Base-by-base conservation (phyloP, 2,113 vertebrate species). In the Canis aureus region DNA sequence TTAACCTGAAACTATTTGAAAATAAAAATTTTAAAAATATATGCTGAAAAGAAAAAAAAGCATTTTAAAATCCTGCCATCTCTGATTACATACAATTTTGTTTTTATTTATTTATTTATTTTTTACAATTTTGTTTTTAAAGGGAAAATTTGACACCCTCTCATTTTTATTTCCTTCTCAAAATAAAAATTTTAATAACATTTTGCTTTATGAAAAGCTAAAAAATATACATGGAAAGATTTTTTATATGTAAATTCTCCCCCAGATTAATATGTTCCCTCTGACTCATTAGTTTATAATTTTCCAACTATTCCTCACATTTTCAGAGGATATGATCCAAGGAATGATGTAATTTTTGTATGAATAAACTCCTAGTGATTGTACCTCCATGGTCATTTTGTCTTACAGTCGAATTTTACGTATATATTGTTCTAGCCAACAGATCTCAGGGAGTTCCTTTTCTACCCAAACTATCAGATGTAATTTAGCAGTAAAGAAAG, bases 1-100 rank as follows among this genome's bases (percentile, higher is more conserved):
- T 89, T 86, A 81, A 49, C 78, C 25, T 91, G 62, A 94, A 94
- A 84, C 82, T 38, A 94, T 80, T 95, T 94, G 10, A 92, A 94
- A 74, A 38, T 80, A 96, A 96, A 96, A 57, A 32, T 5, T 89
- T 19, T 19, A 20, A 49, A 67, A 82, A 87, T 85, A 27, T 71
- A 25, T 94, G 60, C 43, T 94, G 35, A 38, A 62, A 69, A 76
- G n/a, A 89, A 69, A 76, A 25, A 82, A 81, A 80, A 1, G 0
- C 5, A 94, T 76, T 86, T 84, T n/a, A 91, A 93, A 91, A 59
- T 19, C 13, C 81, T 92, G 6, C 29, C 17, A 57, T 69, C 55
- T 53, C 69, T 22, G 59, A 20, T 82, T 69, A 55, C 29, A 55
- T 27, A 79, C 53, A 55, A 55, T 53, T 76, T 51, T 55, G 29